phyloP scores from a whole-genome alignment of 2,113 vertebrate genomes.

The Paracanthobrama guichenoti region DNA sequence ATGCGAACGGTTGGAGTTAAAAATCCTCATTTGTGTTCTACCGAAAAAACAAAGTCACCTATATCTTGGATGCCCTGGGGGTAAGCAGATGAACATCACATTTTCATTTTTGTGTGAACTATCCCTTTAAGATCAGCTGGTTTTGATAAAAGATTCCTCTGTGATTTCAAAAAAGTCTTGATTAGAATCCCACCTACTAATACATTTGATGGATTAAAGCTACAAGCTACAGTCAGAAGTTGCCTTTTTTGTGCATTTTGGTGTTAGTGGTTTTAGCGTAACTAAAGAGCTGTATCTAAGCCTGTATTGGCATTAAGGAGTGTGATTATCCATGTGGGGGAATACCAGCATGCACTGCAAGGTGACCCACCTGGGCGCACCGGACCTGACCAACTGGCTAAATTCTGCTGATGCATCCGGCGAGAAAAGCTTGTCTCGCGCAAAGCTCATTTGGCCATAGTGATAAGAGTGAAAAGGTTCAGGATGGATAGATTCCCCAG shows the following conservation, averaged over 20 bases:
- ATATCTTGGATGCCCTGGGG: no score
- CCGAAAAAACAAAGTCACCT: no score
- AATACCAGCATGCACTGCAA: constrained; percentile 72
- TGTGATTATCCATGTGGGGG: constrained; percentile 76
- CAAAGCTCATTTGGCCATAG: constrained; percentile 67
- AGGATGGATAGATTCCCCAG: constrained; percentile 27
- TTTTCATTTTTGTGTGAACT: no score
- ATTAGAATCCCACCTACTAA: constrained; percentile 50
- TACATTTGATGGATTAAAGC: constrained; percentile 54
- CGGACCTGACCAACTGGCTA: constrained; percentile 54
- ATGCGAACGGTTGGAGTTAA: no score
- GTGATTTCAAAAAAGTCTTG: constrained; percentile 25
- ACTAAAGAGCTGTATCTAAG: constrained; percentile 68
- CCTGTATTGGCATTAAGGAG: constrained; percentile 75
- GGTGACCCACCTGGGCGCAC: constrained; percentile 70
- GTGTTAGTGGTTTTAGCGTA: constrained; percentile 49
- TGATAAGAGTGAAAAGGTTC: constrained; percentile 69
- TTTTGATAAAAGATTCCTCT: background rate
- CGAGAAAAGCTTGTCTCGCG: constrained; percentile 59
- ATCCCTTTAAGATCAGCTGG: no score
- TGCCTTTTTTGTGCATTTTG: constrained; percentile 41
- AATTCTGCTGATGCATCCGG: constrained; percentile 73
- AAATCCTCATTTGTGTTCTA: no score
- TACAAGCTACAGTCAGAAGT: constrained; percentile 56
- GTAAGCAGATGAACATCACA: no score